These are phyloP conservation scores for Mus spretus DNA, from an alignment of 2,797 vertebrate species.

Conservation along the genomic window DNA sequence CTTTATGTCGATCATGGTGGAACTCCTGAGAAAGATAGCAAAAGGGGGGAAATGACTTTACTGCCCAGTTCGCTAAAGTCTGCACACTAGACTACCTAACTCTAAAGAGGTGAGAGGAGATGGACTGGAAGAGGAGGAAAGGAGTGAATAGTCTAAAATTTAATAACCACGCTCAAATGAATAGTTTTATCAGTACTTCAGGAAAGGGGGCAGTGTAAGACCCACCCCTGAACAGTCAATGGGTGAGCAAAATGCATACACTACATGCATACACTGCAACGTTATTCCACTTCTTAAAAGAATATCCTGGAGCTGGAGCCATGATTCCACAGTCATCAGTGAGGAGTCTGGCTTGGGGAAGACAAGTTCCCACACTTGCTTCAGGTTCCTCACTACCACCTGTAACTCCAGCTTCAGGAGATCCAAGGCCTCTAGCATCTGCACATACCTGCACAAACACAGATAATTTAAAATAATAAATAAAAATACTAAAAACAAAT, in stretches of 20 bases:
- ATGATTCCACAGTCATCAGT: background rate
- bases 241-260: conserved; percentile 47
- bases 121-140: conserved; percentile 32
- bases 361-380: background rate
- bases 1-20: conserved; percentile 5
- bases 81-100: conserved; percentile 21
- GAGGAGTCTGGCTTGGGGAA: background rate
- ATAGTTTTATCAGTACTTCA: conserved; percentile 50
- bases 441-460: background rate
- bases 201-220: background rate
- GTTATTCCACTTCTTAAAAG: conserved; percentile 44
- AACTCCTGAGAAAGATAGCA: conserved; percentile 21
- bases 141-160: conserved; percentile 54
- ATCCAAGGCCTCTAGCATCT: background rate
- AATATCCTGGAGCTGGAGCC: background rate
- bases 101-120: background rate
- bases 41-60: background rate
- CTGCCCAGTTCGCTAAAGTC: background rate
- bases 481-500: background rate
- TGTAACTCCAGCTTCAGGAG: background rate
- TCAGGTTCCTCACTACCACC: background rate
- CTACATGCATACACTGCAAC: background rate
- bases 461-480: background rate
- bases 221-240: background rate
- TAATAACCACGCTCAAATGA: conserved; percentile 46